Base-by-base conservation (phyloP, 1,140 invertebrate species). In the Drosophila rufa region DNA sequence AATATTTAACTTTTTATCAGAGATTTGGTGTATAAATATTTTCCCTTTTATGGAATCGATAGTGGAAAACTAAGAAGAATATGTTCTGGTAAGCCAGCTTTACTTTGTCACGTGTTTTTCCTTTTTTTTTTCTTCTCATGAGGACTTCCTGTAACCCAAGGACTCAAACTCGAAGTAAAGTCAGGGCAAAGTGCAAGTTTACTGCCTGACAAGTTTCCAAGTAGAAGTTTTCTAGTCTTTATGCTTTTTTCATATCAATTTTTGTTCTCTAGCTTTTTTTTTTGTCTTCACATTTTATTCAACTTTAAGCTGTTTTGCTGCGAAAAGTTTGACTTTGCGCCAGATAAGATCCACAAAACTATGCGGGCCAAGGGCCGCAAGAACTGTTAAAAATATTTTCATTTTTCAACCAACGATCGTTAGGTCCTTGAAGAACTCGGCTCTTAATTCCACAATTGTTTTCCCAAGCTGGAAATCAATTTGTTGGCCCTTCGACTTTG, bases 121-220 rank as follows among this genome's bases (percentile, higher is more conserved):
- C n/a, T 14, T 12, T 56, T 57, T n/a, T 25, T 25, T 48, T 5
- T 38, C 38, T 1, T 38, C 8, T n/a, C 9, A 2, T 11, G n/a
- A 15, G 25, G 27, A 57, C 50, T 55, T 70, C 19, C 45, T 58
- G 45, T 17, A 15, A n/a, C 11, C 53, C 19, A 56, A 56, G 53
- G 36, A 80, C 47, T 36, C 50, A 48, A 79, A 55, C 43, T 25
- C 43, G 5, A 5, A 38, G 33, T 4, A 59, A 61, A 56, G 40
- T 48, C 36, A 38, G 30, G 47, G 43, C 45, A 55, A 64, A 82
- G 69, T 30, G 69, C 51, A 73, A 73, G 66, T 57, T 67, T 57
- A 36, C 48, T 57, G 71, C 42, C 48, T 15, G 67, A 78, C 74
- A 82, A 82, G 75, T 82, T 82, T 60, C 33, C 11, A 66, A 66